Evolutionary conservation across 2,888 invertebrate genomes (phyloP).

Genomic region (Pasiphila rectangulata): DNA sequence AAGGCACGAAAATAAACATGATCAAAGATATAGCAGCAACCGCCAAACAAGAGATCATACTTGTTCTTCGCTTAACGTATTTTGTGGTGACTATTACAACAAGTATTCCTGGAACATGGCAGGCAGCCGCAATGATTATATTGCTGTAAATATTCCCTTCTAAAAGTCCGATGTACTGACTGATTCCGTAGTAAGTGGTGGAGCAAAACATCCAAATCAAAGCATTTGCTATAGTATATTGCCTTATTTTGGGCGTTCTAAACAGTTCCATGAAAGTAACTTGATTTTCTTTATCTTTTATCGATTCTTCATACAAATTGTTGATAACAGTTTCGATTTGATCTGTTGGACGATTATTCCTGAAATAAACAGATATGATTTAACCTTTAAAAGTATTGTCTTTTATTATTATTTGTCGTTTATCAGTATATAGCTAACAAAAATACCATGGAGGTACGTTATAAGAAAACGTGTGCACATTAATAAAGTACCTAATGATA

Average conservation of each 20-base stretch:
- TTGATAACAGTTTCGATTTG: slow-evolving; percentile 57
- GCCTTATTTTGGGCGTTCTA: slow-evolving; percentile 84
- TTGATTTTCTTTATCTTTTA: slow-evolving; percentile 46
- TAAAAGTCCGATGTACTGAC: slow-evolving; percentile 88
- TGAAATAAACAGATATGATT: slow-evolving; percentile 37
- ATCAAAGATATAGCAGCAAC: slow-evolving; percentile 55
- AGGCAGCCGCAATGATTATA: slow-evolving; percentile 85
- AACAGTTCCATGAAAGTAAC: slow-evolving; percentile 80
- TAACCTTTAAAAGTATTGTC: neutral
- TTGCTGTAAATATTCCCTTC: slow-evolving; percentile 90
- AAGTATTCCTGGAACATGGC: slow-evolving; percentile 54
- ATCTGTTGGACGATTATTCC: slow-evolving; percentile 65
- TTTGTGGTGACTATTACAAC: slow-evolving; percentile 53
- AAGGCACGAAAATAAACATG: slow-evolving; percentile 59
- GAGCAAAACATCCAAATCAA: slow-evolving; percentile 90
- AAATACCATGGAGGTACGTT: neutral
- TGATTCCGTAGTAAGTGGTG: slow-evolving; percentile 90
- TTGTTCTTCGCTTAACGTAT: slow-evolving; percentile 55
- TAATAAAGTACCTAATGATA: too few species aligned
- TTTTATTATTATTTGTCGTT: neutral
- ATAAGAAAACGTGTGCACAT: too few species aligned
- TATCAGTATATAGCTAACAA: neutral
- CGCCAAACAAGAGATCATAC: slow-evolving; percentile 51
- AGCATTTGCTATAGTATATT: slow-evolving; percentile 84
- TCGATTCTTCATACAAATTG: slow-evolving; percentile 38